Base-by-base conservation (phyloP, 2,797 vertebrate species). In the Sebastes taczanowskii region DNA sequence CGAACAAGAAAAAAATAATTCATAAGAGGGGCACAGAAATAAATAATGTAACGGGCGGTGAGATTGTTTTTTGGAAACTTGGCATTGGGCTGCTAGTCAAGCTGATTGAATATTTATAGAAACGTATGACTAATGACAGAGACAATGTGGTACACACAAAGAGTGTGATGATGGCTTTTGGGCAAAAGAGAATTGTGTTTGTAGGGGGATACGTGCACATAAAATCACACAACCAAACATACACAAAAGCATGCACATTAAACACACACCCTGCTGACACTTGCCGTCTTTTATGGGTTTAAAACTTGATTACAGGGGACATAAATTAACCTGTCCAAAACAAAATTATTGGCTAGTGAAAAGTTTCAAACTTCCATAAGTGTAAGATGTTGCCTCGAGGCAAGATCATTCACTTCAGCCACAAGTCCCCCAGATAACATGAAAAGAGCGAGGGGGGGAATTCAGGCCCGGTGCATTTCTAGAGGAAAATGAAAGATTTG, bases 21-120 rank as follows among this genome's bases (percentile, higher is more conserved):
- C 82, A 89, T 86, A 85, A 84, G 83, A 86, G 80, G 85, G 85
- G 82, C 75, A 85, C 61, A 6, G 71, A 80, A 87, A 92, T 94
- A 92, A 93, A 95, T 94, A 94, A 94, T 95, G 86, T 86, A 93
- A 81, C 23, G 8, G 71, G 49, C 62, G 52, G 86, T 75, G 85
- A 92, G 82, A 94, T 92, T 93, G 89, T 90, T 90, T 92, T 91
- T 88, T 90, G 78, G 78, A 84, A 92, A 90, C 75, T 87, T 88
- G 84, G 86, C 79, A 80, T 88, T 88, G 61, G 65, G 84, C 82
- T 88, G 75, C 85, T 87, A 82, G 86, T 93, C 89, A 91, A 83
- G 81, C 88, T 93, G 89, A 93, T 94, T 92, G 91, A 92, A 95
- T 95, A 94, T 94, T 94, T 93, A 94, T 93, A 92, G 92, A 93